phyloP scores from a whole-genome alignment of 2,113 vertebrate species.

The Ailuropoda melanoleuca region DNA sequence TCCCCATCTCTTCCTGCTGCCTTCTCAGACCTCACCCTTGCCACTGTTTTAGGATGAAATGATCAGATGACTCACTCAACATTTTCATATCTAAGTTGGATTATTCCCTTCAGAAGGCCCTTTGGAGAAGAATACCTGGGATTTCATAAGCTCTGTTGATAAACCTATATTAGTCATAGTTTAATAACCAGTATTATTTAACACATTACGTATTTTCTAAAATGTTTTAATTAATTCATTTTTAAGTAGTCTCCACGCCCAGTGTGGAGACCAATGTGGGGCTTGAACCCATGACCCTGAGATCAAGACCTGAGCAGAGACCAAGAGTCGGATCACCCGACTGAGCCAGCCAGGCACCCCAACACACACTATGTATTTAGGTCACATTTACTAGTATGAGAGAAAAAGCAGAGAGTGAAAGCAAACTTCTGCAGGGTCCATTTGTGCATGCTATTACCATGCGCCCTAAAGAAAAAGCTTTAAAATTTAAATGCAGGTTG shows the following conservation, averaged over 20 bases:
- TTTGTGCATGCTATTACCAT: neutral
- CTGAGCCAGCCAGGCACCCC: neutral
- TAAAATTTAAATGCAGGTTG: neutral
- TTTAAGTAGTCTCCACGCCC: neutral
- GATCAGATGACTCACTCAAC: neutral
- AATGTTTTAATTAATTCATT: neutral
- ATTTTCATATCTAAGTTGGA: neutral
- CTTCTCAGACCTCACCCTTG: too few species aligned
- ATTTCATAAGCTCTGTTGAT: accelerated
- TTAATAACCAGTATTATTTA: neutral
- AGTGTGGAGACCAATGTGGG: neutral
- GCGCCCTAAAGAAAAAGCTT: neutral
- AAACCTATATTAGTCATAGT: too few species aligned
- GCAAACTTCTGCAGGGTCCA: neutral
- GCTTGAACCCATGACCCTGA: neutral
- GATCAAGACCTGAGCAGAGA: neutral
- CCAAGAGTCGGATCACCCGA: neutral
- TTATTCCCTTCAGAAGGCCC: neutral
- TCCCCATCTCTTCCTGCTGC: accelerated
- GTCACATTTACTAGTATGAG: neutral
- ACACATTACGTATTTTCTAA: neutral
- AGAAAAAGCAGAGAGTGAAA: neutral
- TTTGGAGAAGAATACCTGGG: neutral
- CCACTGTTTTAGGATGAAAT: neutral
- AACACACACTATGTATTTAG: neutral